A percentile compares a stretch with the other conserved stretches of the same genome.
These are phyloP conservation scores for Rafetus swinhoei DNA, from an alignment of 2,113 vertebrate species.

Conservation along the genomic window DNA sequence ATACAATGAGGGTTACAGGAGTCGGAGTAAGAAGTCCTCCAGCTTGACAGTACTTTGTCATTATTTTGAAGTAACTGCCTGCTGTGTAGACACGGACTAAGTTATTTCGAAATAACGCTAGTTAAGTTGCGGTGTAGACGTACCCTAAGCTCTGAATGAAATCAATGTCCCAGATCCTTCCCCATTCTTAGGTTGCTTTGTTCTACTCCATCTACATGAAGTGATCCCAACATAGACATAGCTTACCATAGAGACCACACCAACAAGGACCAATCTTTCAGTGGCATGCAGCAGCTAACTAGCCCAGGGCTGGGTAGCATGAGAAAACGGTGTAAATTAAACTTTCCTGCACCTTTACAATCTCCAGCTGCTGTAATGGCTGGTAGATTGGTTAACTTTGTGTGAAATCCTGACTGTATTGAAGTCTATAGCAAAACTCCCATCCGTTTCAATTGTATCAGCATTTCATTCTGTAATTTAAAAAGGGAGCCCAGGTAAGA, in stretches of 20 bases:
- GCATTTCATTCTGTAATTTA: neutral
- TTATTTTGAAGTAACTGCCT: too few relatives aligned
- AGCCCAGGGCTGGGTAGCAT: neutral
- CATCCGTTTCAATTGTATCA: neutral
- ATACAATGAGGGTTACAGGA: too few relatives aligned
- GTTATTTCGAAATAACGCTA: too few relatives aligned
- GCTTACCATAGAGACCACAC: accelerated
- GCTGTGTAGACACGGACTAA: too few relatives aligned
- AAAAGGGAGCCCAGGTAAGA: neutral
- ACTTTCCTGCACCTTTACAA: neutral
- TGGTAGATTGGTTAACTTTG: neutral
- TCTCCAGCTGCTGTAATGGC: neutral
- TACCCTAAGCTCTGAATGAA: neutral
- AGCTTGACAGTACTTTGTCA: too few relatives aligned
- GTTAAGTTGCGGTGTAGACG: too few relatives aligned
- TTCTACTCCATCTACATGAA: neutral
- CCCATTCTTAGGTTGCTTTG: neutral
- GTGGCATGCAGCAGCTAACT: neutral
- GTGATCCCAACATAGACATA: too few relatives aligned
- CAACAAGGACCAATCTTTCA: neutral
- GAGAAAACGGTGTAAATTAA: neutral
- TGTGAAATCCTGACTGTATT: neutral
- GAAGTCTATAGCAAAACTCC: neutral
- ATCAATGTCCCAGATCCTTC: neutral
- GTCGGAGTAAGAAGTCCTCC: too few relatives aligned